Conservation (phyloP, 2,888 invertebrate genomes). For the Acleris sparsana region DNA sequence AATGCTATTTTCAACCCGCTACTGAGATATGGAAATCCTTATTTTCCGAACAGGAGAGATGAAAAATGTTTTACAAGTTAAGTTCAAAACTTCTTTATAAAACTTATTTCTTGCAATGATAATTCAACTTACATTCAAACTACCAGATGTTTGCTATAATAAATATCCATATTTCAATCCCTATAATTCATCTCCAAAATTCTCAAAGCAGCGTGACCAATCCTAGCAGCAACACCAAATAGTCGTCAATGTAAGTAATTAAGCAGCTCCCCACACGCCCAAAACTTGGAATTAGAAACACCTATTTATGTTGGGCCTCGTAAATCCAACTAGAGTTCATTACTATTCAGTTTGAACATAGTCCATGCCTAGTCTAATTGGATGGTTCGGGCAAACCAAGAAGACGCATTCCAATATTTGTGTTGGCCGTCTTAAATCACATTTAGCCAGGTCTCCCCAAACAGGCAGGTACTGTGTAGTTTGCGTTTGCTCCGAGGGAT, state of each 20-base stretch:
- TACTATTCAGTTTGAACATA: conserved; percentile 66
- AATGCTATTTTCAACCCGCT: too few relatives aligned
- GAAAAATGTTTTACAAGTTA: too few relatives aligned
- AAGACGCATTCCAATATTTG: conserved; percentile 77
- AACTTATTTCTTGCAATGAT: too few relatives aligned
- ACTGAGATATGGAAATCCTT: too few relatives aligned
- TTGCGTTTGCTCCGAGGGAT: conserved; percentile 70
- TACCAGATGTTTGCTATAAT: too few relatives aligned
- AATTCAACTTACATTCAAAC: too few relatives aligned
- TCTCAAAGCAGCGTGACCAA: not conserved
- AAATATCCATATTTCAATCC: not conserved
- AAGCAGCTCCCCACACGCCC: conserved; percentile 21
- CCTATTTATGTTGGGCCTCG: conserved; percentile 29
- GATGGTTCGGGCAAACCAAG: conserved; percentile 57
- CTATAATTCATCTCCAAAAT: not conserved
- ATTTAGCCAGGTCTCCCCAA: conserved; percentile 73
- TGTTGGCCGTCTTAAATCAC: conserved; percentile 77
- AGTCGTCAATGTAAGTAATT: conserved; percentile 18
- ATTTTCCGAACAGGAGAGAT: too few relatives aligned
- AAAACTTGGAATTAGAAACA: conserved; percentile 35
- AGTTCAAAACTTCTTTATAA: too few relatives aligned
- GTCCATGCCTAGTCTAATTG: conserved; percentile 69
- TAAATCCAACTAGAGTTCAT: conserved; percentile 51
- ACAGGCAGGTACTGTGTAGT: conserved; percentile 77
- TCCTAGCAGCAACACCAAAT: not conserved